Percentiles rank a stretch among this genome's conserved stretches.
phyloP scores from a whole-genome alignment of 2,113 vertebrate species.

The Neofelis nebulosa region DNA sequence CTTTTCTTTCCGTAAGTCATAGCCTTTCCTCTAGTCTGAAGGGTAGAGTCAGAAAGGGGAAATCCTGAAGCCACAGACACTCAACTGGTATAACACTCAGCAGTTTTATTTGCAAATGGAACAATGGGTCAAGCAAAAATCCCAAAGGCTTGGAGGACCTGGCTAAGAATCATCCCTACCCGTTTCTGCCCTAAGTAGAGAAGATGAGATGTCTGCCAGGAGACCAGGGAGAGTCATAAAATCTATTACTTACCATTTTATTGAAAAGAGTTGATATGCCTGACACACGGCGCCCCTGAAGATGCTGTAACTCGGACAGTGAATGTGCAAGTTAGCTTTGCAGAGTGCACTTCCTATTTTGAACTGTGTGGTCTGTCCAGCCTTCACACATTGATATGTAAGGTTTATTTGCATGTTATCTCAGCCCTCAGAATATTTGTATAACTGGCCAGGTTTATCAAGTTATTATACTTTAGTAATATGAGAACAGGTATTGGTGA shows the following conservation, averaged over 20 bases:
- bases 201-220: neutral
- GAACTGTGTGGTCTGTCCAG: slow-evolving; percentile 68
- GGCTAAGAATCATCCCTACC: neutral
- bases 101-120: neutral
- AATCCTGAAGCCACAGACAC: slow-evolving; percentile 26
- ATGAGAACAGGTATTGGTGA: neutral
- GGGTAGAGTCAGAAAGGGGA: slow-evolving; percentile 63
- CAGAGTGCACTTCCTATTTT: slow-evolving; percentile 75
- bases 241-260: slow-evolving; percentile 70
- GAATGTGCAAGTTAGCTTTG: slow-evolving; percentile 69
- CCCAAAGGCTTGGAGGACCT: neutral
- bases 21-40: slow-evolving; percentile 42
- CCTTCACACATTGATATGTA: slow-evolving; percentile 64
- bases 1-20: neutral
- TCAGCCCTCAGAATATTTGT: slow-evolving; percentile 47
- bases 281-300: neutral
- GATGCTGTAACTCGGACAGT: slow-evolving; percentile 54
- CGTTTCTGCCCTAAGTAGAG: neutral
- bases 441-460: slow-evolving; percentile 33
- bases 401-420: slow-evolving; percentile 78
- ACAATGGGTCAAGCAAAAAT: neutral
- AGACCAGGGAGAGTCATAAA: neutral
- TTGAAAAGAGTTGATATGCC: neutral
- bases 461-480: neutral
- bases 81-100: neutral